Evolutionary conservation across 1,140 invertebrate genomes (phyloP), one percentile per base, ranked within the genome.

Genomic region (Bathynomus jamesi): DNA sequence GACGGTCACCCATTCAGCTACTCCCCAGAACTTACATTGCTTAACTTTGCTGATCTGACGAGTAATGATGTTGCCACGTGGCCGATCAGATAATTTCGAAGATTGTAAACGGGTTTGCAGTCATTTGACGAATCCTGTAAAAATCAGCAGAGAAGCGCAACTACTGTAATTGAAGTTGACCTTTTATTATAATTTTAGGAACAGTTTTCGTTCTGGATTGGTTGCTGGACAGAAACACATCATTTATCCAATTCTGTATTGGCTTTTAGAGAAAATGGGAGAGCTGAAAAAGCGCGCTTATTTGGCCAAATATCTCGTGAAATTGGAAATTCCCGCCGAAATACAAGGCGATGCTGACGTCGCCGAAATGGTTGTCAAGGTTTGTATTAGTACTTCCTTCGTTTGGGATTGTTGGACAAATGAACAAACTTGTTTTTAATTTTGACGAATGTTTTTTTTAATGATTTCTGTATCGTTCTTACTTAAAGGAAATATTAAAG

Each of bases 201-300:
- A 75, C 65, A 40, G 68, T 11, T 79, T 79, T 62, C 32, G 74
- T 73, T 67, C 69, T 83, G 85, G 73, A 78, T 40, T 78, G 32
- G 77, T 78, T 7, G 71, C 81, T 61, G 79, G 75, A 24, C 90
- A 93, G 73, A 85, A 90, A 53, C 84, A 87, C 74, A 87, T 89
- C 0, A 87, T 94, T 65, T 88, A 93, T 80, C 87, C 89, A 21
- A 89, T 93, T 63, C 79, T 94, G 31, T 86, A 89, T 80, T 95
- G 91, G 91, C 83, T 94, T 5, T 82, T 94, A 8, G 84, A 85
- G 21, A 87, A 89, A 67, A 84, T 88, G 53, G 85, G 89, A 21
- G 87, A 92, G 72, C 86, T 91, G 3, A 88, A 88, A 78, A 91
- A 93, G 79, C 85, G 92, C 71, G 90, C 90, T 0, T 95, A 95